These are phyloP conservation scores for Pseudomyrmex sp. DNA, from an alignment of 1,140 invertebrate genomes.

Conservation along the genomic window DNA sequence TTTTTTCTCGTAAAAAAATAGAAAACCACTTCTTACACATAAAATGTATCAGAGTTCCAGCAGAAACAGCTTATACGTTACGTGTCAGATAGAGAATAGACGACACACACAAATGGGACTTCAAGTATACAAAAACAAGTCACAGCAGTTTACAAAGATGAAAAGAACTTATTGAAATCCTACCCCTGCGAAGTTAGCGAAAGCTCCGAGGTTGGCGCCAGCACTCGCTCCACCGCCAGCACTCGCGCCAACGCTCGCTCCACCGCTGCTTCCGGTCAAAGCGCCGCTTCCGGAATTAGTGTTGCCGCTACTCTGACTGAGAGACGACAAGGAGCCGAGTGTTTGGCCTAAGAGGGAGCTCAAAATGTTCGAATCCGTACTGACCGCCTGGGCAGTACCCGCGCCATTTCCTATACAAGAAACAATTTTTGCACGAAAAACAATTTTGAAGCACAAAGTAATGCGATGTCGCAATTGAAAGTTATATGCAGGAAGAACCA, in stretches of 20 bases:
- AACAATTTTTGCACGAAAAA: neutral
- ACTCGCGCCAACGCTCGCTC: slow-evolving; percentile 69
- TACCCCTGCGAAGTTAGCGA: slow-evolving; percentile 80
- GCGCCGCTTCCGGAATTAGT: slow-evolving; percentile 69
- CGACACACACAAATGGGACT: slow-evolving; percentile 20
- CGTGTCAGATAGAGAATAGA: slow-evolving; percentile 9
- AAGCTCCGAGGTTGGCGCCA: slow-evolving; percentile 76
- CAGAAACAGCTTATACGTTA: slow-evolving; percentile 35
- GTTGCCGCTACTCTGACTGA: slow-evolving; percentile 68
- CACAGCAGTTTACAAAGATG: neutral
- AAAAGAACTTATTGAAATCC: slow-evolving; percentile 75
- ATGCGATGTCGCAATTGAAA: neutral
- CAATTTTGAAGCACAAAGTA: neutral
- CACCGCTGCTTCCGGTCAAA: slow-evolving; percentile 85
- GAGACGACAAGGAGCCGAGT: slow-evolving; percentile 61
- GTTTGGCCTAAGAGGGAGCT: slow-evolving; percentile 70
- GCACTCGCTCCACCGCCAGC: slow-evolving; percentile 64
- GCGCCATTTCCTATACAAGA: slow-evolving; percentile 16
- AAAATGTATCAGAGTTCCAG: neutral
- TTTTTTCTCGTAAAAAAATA: slow-evolving; percentile 2
- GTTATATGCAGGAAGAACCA: no score
- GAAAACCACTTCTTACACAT: neutral
- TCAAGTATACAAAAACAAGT: neutral
- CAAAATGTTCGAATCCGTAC: slow-evolving; percentile 31
- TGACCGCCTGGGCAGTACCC: slow-evolving; percentile 15